Evolutionary conservation across 2,113 vertebrate genomes (phyloP), one percentile per base, ranked within the genome.

Genomic region (Chloropsis cyanopogon): DNA sequence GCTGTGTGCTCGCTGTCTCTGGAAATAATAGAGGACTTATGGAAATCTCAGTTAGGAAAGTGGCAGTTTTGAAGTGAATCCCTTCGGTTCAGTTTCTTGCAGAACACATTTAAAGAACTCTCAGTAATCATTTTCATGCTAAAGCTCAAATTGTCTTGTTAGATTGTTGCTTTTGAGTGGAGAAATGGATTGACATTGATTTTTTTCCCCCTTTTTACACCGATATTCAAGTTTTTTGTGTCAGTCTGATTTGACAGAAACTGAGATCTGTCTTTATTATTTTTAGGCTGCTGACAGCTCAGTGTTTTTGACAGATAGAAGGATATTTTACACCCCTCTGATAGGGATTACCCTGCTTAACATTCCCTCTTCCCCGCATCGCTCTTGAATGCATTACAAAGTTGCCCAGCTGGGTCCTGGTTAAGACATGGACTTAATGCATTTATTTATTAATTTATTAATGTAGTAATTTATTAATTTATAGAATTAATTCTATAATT

Each of bases 181-280:
- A 82, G 49, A 76, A 88, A 86, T 66, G 73, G 66, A 85, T 90
- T 89, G 77, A 76, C 61, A 54, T 86, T 54, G 69, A 86, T 90
- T 86, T 37, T 37, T 37, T 37, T 1, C 9, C 39, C 20, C 37
- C 10, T 14, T 79, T 60, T 85, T 86, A 68, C 65, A 72, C 14
- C 6, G 53, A 70, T 90, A 86, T 29, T 47, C 90, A 78, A 64
- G 52, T n/a, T 91, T 94, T 93, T 72, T 29, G n/a, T 90, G 92
- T 89, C 86, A 77, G 88, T 63, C 44, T 78, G 87, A 75, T 83
- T 52, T 90, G 77, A 88, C 88, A 94, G 93, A 86, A 92, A 65
- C 66, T 35, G 71, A 92, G 85, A 71, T 80, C 28, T 69, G 71
- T 86, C 90, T 94, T 61, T 82, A 70, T 84, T 84, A 85, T 88